phyloP scores from a whole-genome alignment of 2,888 invertebrate species.

The Mayetiola destructor region DNA sequence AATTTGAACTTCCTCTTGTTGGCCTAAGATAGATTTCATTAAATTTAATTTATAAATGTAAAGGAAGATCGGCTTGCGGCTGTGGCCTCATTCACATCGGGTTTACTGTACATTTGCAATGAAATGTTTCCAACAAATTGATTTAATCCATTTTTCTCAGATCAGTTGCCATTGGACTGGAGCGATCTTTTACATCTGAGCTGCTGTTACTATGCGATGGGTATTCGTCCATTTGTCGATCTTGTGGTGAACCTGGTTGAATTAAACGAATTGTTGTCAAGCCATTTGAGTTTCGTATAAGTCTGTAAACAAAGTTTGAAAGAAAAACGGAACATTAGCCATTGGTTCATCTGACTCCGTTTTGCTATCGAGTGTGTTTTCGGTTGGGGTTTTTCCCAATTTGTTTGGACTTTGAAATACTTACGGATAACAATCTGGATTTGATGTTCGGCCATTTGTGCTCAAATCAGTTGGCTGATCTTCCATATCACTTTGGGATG shows the following conservation, averaged over 20 bases:
- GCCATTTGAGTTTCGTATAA: constrained; percentile 35
- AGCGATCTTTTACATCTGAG: not conserved
- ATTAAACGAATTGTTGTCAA: constrained; percentile 35
- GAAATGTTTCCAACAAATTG: not conserved
- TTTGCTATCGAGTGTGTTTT: not conserved
- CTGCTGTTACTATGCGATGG: not conserved
- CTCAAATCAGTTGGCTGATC: constrained; percentile 59
- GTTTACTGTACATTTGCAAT: not conserved
- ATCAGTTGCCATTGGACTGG: constrained; percentile 11
- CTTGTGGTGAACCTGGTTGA: constrained; percentile 10
- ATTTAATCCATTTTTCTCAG: constrained; percentile 14
- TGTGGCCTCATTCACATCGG: not conserved
- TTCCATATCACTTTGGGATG: constrained; percentile 30
- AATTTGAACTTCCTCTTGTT: too few species aligned
- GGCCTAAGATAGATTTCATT: not conserved
- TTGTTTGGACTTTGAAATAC: not conserved
- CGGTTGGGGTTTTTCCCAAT: not conserved
- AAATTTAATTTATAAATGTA: not conserved
- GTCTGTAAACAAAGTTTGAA: constrained; percentile 22
- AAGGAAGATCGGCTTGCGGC: not conserved
- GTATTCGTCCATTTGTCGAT: constrained; percentile 6
- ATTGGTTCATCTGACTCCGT: not conserved
- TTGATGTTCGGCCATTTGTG: constrained; percentile 25
- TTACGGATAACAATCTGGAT: constrained; percentile 18
- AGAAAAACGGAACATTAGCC: not conserved